phyloP scores from a whole-genome alignment of 2,888 invertebrate genomes.

The Caenorhabditis sinica region DNA sequence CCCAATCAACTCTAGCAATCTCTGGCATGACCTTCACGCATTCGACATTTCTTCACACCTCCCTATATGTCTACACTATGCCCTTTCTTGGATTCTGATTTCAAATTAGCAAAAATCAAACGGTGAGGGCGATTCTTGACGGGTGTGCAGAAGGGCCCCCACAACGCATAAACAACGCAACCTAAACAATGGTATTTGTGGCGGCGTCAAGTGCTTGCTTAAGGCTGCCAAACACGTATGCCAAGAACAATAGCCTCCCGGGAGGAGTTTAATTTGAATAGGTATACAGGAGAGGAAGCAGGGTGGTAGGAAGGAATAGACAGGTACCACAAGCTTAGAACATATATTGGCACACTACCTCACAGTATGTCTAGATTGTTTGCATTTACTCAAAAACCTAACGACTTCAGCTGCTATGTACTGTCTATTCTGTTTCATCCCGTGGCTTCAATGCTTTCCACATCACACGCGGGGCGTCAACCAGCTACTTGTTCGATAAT shows the following conservation, averaged over 20 bases:
- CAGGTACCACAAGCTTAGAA: slow-evolving; percentile 37
- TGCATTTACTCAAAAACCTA: slow-evolving; percentile 52
- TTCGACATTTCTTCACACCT: slow-evolving; percentile 30
- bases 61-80: slow-evolving; percentile 24
- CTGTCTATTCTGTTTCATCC: slow-evolving; percentile 51
- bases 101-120: slow-evolving; percentile 49
- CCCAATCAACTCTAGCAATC: slow-evolving; percentile 48
- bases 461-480: slow-evolving; percentile 9
- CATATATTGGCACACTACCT: slow-evolving; percentile 49
- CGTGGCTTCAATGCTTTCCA: background rate
- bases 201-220: slow-evolving; percentile 70
- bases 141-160: slow-evolving; percentile 3
- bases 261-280: slow-evolving; percentile 60
- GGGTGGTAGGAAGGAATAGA: slow-evolving; percentile 37
- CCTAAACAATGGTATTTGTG: slow-evolving; percentile 61
- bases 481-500: slow-evolving; percentile 58
- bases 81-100: slow-evolving; percentile 52
- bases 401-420: slow-evolving; percentile 53
- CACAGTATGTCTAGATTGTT: slow-evolving; percentile 55
- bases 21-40: slow-evolving; percentile 53
- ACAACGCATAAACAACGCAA: slow-evolving; percentile 57
- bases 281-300: slow-evolving; percentile 28
- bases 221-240: slow-evolving; percentile 66
- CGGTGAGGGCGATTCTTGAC: slow-evolving; percentile 6
- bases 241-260: slow-evolving; percentile 59